A percentile compares a stretch with the other conserved stretches of the same genome.
Conservation (phyloP, 2,797 vertebrate genomes). For the Parotocinclus haroldoi region DNA sequence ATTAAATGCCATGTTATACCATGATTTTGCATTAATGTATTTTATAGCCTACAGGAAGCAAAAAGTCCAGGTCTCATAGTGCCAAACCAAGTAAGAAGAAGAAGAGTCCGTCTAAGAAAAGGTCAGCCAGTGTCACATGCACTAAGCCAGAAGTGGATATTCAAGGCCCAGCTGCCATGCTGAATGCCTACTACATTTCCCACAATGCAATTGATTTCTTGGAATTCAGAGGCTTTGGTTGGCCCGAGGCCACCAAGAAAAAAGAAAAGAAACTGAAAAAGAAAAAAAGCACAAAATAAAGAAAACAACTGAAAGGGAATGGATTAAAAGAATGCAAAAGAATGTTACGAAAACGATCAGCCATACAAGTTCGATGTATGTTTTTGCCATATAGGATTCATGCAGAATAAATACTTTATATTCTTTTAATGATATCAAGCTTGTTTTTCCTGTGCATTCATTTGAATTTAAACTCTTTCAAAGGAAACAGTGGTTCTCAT, state of each 20-base stretch:
- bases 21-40: not conserved
- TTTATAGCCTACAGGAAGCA: constrained; percentile 64
- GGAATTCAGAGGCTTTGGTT: constrained; percentile 73
- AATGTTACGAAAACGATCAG: not conserved
- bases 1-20: no score
- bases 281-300: constrained; percentile 43
- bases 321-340: no score
- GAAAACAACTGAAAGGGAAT: not conserved
- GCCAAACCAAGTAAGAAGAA: constrained; percentile 60
- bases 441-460: no score
- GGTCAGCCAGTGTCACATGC: constrained; percentile 61
- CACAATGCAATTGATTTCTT: constrained; percentile 82
- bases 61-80: constrained; percentile 63
- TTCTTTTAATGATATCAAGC: no score
- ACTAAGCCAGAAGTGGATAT: constrained; percentile 65
- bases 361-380: not conserved
- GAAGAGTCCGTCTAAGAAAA: constrained; percentile 54
- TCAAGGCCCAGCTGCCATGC: constrained; percentile 76
- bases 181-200: constrained; percentile 82
- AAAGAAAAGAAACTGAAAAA: constrained; percentile 62
- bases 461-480: no score
- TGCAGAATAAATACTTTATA: not conserved
- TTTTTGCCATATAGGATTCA: not conserved
- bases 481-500: no score
- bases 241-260: constrained; percentile 70